phyloP scores from a whole-genome alignment of 2,113 vertebrate genomes.

The Laticauda laticaudata region DNA sequence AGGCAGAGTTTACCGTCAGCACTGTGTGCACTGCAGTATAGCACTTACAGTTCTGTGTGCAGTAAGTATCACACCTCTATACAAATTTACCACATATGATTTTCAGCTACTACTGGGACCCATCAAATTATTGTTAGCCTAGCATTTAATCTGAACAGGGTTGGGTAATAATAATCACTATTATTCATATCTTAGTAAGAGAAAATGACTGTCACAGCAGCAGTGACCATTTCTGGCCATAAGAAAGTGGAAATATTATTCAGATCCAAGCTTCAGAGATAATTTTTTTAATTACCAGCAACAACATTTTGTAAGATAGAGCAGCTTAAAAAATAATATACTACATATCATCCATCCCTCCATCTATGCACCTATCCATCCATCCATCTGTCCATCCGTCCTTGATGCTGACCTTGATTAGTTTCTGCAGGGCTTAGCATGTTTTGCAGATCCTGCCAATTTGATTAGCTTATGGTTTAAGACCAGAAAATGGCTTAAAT shows the following conservation, averaged over 20 bases:
- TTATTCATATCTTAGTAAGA: neutral
- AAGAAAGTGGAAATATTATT: neutral
- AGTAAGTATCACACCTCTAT: conserved; percentile 59
- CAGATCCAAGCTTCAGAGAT: neutral
- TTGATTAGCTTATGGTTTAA: neutral
- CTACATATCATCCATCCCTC: neutral
- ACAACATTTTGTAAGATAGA: neutral
- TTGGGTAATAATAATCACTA: neutral
- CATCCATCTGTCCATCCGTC: neutral
- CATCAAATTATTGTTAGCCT: neutral
- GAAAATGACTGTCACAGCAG: neutral
- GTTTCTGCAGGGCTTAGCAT: neutral
- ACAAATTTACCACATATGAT: neutral
- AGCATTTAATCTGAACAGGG: neutral
- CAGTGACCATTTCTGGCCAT: neutral
- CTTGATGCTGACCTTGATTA: neutral
- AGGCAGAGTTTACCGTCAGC: conserved; percentile 97
- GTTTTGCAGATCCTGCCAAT: neutral
- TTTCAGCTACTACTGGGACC: neutral
- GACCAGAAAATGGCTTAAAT: neutral
- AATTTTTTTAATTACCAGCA: neutral
- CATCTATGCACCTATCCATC: neutral
- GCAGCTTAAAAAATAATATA: neutral
- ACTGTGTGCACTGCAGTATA: conserved; percentile 99
- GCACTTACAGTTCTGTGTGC: conserved; percentile 63